phyloP scores from a whole-genome alignment of 2,888 invertebrate genomes.

The Antheraea yamamai region DNA sequence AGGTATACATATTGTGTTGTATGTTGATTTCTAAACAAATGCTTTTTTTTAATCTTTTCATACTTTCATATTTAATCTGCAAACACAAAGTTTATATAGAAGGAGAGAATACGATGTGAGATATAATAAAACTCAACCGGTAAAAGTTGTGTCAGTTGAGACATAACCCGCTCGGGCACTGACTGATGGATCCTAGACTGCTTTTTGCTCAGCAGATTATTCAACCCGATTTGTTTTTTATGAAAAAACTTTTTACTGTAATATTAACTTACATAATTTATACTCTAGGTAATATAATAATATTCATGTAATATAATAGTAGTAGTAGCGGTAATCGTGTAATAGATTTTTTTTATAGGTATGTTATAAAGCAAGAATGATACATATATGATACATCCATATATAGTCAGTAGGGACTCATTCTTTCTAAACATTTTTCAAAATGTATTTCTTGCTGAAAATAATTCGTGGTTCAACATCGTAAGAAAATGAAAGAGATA shows the following conservation, averaged over 20 bases:
- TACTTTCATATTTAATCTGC: too few species aligned
- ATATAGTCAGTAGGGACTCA: neutral
- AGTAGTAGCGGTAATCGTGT: neutral
- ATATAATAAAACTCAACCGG: neutral
- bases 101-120: neutral
- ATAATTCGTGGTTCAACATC: too few species aligned
- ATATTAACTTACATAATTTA: neutral
- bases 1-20: too few species aligned
- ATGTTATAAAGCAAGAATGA: neutral
- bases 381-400: neutral
- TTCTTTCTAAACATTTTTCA: neutral
- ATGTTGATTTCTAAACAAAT: too few species aligned
- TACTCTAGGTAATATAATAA: neutral
- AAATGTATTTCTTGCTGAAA: too few species aligned
- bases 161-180: neutral
- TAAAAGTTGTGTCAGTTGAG: neutral
- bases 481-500: neutral
- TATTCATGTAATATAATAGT: too few species aligned
- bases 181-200: neutral
- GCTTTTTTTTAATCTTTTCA: too few species aligned
- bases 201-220: neutral
- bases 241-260: neutral
- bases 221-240: neutral
- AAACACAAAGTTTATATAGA: neutral
- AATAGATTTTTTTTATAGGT: neutral